Conservation (phyloP, 37 sponge, comb jelly and placozoan genomes). For the Axinella damicornis region DNA sequence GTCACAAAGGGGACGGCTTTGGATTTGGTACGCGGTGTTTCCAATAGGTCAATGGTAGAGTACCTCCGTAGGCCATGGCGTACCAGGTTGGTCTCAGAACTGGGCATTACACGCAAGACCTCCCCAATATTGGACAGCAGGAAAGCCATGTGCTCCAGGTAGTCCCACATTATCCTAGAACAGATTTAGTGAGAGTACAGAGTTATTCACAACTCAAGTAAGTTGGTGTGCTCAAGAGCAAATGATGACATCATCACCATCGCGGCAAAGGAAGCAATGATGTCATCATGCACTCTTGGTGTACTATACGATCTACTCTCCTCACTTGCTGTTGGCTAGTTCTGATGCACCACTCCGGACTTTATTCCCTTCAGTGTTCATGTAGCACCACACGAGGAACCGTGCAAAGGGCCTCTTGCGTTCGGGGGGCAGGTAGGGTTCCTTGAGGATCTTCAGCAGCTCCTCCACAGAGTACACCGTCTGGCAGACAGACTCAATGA, state of each 20-base stretch:
- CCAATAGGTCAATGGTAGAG: not conserved
- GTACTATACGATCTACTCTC: not conserved
- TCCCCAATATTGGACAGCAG: conserved; percentile 7
- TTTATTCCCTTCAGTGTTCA: conserved; percentile 63
- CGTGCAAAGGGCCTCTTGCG: conserved; percentile 77
- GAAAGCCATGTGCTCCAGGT: conserved; percentile 9
- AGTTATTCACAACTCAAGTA: too few species aligned
- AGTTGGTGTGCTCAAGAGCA: too few species aligned
- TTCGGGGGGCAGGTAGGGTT: conserved; percentile 18
- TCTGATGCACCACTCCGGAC: conserved; percentile 25
- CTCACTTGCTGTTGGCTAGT: conserved; percentile 43
- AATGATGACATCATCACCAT: too few species aligned
- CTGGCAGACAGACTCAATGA: conserved; percentile 86
- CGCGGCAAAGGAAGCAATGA: too few species aligned
- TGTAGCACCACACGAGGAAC: conserved; percentile 75
- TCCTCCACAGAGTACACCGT: conserved; percentile 33
- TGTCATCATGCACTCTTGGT: too few species aligned
- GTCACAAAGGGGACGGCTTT: conserved; percentile 11
- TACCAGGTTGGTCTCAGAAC: not conserved
- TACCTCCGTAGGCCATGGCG: not conserved
- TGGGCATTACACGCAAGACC: conserved; percentile 8
- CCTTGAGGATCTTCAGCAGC: conserved; percentile 30
- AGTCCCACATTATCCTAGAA: conserved; percentile 49
- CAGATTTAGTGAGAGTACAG: too few species aligned
- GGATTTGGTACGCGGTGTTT: not conserved